Evolutionary conservation across 2,888 invertebrate species (phyloP).

Genomic region (Ophion ellenae): DNA sequence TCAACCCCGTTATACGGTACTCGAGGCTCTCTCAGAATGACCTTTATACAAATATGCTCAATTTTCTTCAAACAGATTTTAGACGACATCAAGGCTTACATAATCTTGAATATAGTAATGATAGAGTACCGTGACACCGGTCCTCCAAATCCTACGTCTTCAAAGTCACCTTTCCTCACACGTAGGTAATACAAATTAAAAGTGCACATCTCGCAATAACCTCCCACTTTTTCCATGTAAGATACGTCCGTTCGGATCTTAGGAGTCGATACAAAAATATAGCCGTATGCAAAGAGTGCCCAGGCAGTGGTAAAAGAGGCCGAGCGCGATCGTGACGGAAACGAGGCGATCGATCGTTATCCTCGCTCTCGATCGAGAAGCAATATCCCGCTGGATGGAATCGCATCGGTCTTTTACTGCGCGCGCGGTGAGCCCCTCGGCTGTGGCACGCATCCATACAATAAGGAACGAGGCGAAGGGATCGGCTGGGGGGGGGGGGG

Average conservation of each 20-base stretch:
- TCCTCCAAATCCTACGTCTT: too few species aligned
- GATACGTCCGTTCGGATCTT: neutral
- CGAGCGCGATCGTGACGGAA: constrained; percentile 49
- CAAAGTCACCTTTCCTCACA: too few species aligned
- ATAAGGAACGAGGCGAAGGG: neutral
- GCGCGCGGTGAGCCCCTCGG: constrained; percentile 40
- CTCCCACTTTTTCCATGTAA: neutral
- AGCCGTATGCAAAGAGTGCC: constrained; percentile 6
- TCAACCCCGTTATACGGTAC: too few species aligned
- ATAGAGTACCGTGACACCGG: neutral
- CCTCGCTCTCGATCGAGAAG: constrained; percentile 59
- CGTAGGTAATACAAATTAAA: neutral
- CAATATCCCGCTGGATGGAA: constrained; percentile 64
- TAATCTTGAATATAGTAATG: too few species aligned
- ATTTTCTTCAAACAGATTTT: too few species aligned
- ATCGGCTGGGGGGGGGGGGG: neutral
- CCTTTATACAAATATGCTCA: too few species aligned
- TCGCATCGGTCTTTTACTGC: constrained; percentile 61
- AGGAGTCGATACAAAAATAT: neutral
- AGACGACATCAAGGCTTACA: too few species aligned
- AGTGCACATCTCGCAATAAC: neutral
- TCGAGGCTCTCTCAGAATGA: too few species aligned
- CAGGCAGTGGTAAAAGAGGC: constrained; percentile 13
- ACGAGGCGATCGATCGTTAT: constrained; percentile 64
- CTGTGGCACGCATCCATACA: constrained; percentile 57